phyloP scores from a whole-genome alignment of 2,888 invertebrate species.

The Tortrix viridana region DNA sequence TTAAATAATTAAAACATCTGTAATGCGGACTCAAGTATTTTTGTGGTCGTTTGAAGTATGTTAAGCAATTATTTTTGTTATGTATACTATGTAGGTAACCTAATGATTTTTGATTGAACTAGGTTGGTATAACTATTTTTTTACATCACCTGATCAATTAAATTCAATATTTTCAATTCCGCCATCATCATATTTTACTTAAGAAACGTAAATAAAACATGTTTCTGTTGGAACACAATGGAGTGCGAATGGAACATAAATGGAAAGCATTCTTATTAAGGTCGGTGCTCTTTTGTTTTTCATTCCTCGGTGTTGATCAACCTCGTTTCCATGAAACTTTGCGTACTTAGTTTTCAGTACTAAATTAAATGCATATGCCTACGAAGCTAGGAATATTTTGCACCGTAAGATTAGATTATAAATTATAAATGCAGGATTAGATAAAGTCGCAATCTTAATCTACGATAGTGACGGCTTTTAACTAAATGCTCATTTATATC shows the following conservation, averaged over 20 bases:
- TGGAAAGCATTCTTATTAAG: slow-evolving; percentile 14
- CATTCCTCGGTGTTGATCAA: slow-evolving; percentile 8
- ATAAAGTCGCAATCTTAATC: slow-evolving; percentile 2
- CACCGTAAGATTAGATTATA: background rate
- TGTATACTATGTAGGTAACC: no score
- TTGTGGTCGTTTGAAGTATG: no score
- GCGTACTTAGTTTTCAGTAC: background rate
- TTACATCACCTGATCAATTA: no score
- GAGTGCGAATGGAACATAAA: slow-evolving; percentile 1
- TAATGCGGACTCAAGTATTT: no score
- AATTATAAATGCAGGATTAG: background rate
- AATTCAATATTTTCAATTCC: no score
- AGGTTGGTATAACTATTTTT: no score
- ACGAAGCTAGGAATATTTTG: background rate
- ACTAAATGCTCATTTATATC: no score
- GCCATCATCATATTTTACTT: no score
- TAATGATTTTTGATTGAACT: no score
- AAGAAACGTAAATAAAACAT: background rate
- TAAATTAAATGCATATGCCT: background rate
- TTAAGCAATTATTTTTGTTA: no score
- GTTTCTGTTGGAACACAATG: slow-evolving; percentile 7
- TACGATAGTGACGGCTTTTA: background rate
- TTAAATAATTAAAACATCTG: no score
- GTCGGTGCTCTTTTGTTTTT: slow-evolving; percentile 21
- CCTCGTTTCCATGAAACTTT: slow-evolving; percentile 21